Conservation (phyloP, 2,113 vertebrate species). For the Otis tarda region DNA sequence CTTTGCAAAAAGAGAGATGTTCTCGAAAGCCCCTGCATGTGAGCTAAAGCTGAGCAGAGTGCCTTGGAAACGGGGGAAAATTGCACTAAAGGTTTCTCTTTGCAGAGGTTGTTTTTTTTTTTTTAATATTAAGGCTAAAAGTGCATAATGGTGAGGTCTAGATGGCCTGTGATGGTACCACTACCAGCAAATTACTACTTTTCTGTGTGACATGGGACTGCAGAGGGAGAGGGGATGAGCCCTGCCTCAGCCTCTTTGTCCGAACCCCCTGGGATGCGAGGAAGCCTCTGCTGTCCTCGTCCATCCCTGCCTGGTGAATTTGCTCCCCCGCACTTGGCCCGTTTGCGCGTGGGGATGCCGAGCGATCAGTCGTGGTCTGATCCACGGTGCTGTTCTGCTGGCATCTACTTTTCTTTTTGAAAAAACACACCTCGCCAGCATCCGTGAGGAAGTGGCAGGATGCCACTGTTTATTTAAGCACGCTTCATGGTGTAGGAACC, state of each 20-base stretch:
- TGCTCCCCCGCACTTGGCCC: background rate
- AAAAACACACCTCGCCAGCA: background rate
- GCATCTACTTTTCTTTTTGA: background rate
- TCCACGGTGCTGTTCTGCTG: background rate
- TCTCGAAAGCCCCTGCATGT: background rate
- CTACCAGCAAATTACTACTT: background rate
- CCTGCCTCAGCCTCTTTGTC: background rate
- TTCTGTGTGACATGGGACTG: background rate
- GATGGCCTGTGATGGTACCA: background rate
- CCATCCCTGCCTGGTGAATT: background rate
- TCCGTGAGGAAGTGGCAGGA: background rate
- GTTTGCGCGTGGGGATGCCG: rapidly evolving
- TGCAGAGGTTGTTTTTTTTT: background rate
- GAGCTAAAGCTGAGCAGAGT: background rate
- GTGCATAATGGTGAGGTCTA: background rate
- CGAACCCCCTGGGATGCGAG: background rate
- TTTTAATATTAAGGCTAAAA: background rate
- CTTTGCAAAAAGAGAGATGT: background rate
- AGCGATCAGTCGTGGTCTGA: background rate
- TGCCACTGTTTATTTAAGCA: background rate
- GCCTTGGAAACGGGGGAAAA: background rate
- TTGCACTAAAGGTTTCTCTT: background rate
- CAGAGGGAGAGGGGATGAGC: background rate
- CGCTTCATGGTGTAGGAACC: background rate
- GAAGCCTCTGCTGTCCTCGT: background rate